phyloP scores from a whole-genome alignment of 2,888 invertebrate species.

The Patella caerulea region DNA sequence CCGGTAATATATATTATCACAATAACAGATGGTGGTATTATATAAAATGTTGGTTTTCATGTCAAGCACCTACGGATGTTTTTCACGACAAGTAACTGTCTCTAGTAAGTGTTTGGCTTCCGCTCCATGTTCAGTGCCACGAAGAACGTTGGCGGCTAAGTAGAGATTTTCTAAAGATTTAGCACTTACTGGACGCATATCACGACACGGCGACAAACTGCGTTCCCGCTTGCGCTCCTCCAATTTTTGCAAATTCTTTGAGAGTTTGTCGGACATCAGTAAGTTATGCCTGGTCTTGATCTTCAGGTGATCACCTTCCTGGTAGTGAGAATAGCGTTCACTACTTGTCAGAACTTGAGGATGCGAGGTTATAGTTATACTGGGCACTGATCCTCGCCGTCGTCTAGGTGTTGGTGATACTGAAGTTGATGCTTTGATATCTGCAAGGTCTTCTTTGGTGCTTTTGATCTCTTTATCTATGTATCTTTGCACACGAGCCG shows the following conservation, averaged over 20 bases:
- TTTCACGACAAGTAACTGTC: background rate
- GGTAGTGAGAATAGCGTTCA: background rate
- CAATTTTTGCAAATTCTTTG: background rate
- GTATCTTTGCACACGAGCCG: background rate
- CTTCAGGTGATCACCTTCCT: slow-evolving; percentile 6
- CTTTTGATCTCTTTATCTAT: slow-evolving; percentile 1
- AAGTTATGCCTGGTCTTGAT: background rate
- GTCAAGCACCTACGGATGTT: no score
- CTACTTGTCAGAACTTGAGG: background rate
- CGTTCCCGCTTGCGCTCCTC: background rate
- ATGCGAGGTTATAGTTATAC: background rate
- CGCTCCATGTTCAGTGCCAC: slow-evolving; percentile 1
- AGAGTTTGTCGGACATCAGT: background rate
- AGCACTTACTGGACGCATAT: background rate
- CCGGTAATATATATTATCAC: no score
- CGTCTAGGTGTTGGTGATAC: background rate
- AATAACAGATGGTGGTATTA: no score
- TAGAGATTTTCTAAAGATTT: background rate
- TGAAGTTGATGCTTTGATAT: background rate
- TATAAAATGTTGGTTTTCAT: no score
- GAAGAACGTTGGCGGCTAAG: background rate
- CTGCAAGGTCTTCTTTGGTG: background rate
- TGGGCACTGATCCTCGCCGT: background rate
- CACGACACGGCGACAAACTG: background rate
- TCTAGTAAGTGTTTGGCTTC: background rate